Evolutionary conservation across 2,888 invertebrate species (phyloP).

Genomic region (Ernsta delagoae): DNA sequence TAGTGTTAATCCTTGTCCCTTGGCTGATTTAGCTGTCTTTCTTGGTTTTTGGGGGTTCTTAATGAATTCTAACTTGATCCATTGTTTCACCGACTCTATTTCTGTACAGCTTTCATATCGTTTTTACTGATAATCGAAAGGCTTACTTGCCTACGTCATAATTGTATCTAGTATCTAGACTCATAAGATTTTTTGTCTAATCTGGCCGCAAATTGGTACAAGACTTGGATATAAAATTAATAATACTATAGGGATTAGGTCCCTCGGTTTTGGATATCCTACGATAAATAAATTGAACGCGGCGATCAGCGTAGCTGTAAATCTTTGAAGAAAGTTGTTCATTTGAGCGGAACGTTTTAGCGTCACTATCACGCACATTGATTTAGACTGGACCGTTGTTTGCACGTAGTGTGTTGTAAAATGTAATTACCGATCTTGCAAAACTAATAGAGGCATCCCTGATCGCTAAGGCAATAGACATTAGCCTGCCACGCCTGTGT

Average conservation of each 20-base stretch:
- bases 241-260: neutral
- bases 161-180: too few relatives aligned
- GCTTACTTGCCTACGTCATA: too few relatives aligned
- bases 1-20: too few relatives aligned
- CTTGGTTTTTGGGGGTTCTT: too few relatives aligned
- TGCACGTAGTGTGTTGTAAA: neutral
- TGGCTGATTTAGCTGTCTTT: too few relatives aligned
- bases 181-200: too few relatives aligned
- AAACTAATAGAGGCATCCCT: neutral
- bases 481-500: neutral
- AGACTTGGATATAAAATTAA: too few relatives aligned
- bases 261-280: neutral
- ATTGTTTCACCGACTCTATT: too few relatives aligned
- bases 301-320: constrained; percentile 40
- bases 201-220: too few relatives aligned
- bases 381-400: neutral
- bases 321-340: constrained; percentile 48
- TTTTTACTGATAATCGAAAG: too few relatives aligned
- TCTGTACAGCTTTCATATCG: too few relatives aligned
- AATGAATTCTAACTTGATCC: too few relatives aligned
- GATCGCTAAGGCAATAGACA: neutral
- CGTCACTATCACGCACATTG: constrained; percentile 36
- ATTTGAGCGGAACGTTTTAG: constrained; percentile 43
- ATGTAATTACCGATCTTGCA: neutral
- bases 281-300: neutral